Conservation (phyloP, 1,140 invertebrate species). For the Epicauta chinensis region DNA sequence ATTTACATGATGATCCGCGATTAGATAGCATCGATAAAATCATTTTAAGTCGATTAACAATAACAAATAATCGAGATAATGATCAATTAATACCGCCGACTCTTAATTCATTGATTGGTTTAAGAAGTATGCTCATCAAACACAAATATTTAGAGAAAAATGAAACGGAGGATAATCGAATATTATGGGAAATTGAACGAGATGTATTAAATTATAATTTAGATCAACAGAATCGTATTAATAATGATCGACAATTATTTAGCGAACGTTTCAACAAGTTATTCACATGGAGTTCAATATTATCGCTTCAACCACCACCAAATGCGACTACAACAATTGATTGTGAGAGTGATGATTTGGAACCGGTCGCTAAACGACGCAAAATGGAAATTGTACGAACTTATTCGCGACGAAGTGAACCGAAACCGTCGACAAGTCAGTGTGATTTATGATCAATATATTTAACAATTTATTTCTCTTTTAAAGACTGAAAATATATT, state of each 20-base stretch:
- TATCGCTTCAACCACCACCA: slow-evolving; percentile 18
- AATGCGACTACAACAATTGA: neutral
- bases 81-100: slow-evolving; percentile 24
- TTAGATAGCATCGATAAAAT: slow-evolving; percentile 17
- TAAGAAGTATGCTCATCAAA: slow-evolving; percentile 26
- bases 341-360: neutral
- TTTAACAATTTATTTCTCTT: too few species aligned
- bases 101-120: slow-evolving; percentile 24
- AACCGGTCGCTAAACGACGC: neutral
- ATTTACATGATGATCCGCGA: slow-evolving; percentile 10
- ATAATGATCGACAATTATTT: slow-evolving; percentile 14
- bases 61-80: neutral
- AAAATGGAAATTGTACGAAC: too few species aligned
- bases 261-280: slow-evolving; percentile 16
- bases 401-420: too few species aligned
- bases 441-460: too few species aligned
- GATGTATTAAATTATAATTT: neutral
- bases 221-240: neutral
- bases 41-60: slow-evolving; percentile 11
- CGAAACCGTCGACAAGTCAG: too few species aligned
- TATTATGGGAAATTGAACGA: slow-evolving; percentile 3
- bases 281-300: slow-evolving; percentile 21
- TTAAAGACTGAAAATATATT: too few species aligned
- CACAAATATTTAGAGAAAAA: slow-evolving; percentile 15
- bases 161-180: slow-evolving; percentile 1